Conservation (phyloP, 2,113 vertebrate species). For the Callionymus lyra region DNA sequence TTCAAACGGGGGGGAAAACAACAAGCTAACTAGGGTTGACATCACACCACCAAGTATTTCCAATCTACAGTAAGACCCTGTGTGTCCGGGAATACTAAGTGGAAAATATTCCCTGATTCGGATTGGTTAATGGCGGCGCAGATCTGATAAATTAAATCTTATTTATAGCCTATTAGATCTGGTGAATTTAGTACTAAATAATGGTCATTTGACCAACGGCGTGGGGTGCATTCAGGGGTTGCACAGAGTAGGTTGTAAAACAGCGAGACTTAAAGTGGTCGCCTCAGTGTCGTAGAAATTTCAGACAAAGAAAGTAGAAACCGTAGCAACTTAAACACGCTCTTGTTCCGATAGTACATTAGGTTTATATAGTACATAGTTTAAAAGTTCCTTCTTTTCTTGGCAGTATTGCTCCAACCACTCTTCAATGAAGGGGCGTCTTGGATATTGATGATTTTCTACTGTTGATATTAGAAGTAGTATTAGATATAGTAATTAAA, state of each 20-base stretch:
- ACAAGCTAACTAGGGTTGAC: conserved; percentile 46
- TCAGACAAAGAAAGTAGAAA: too few species aligned
- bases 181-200: conserved; percentile 59
- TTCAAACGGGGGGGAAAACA: conserved; percentile 53
- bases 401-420: too few species aligned
- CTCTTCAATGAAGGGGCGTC: too few species aligned
- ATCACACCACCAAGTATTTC: conserved; percentile 26
- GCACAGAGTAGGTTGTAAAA: conserved; percentile 13
- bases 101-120: conserved; percentile 36
- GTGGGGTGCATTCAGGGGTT: conserved; percentile 41
- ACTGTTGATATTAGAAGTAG: too few species aligned
- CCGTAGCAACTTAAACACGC: too few species aligned
- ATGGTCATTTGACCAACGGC: conserved; percentile 48
- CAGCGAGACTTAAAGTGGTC: conserved; percentile 9
- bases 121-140: conserved; percentile 52
- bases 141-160: conserved; percentile 55
- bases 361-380: too few species aligned
- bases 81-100: conserved; percentile 20
- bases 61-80: conserved; percentile 35
- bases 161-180: conserved; percentile 53
- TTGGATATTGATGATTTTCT: too few species aligned
- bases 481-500: too few species aligned
- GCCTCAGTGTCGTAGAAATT: conserved; percentile 1
- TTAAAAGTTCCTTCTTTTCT: too few species aligned
- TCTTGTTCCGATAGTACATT: too few species aligned